Percentiles rank a stretch among this genome's conserved stretches.
These are phyloP conservation scores for Anastrepha obliqua DNA, from an alignment of 1,140 invertebrate species.

Conservation along the genomic window DNA sequence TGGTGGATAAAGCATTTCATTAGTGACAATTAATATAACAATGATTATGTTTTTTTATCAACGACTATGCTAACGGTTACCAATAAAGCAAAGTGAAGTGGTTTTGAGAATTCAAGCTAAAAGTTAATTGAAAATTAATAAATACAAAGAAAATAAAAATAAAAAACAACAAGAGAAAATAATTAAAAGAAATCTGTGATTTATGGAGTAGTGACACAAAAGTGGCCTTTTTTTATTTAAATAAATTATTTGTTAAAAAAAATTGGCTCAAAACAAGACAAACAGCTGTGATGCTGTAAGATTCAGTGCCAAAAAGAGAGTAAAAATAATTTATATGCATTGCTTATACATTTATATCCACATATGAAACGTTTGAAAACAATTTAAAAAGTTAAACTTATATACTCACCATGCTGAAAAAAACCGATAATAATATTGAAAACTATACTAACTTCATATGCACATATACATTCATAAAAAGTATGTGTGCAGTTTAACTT, in stretches of 20 bases:
- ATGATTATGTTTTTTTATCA: background rate
- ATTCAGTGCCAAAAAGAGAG: background rate
- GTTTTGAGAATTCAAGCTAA: background rate
- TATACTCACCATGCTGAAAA: background rate
- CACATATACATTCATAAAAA: background rate
- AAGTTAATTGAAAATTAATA: background rate
- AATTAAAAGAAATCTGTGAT: background rate
- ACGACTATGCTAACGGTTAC: conserved; percentile 7
- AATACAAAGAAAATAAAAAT: conserved; percentile 5
- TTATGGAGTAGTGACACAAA: background rate
- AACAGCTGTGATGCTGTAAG: background rate
- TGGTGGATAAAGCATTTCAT: background rate
- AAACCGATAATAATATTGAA: background rate
- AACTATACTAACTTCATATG: background rate
- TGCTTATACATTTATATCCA: background rate
- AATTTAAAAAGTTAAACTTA: background rate
- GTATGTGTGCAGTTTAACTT: background rate
- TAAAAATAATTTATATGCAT: background rate
- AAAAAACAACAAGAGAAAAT: background rate
- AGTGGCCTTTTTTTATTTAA: background rate
- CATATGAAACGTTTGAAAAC: background rate
- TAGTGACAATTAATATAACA: background rate
- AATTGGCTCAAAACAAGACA: background rate
- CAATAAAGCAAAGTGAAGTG: conserved; percentile 40
- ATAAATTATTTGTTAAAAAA: background rate